A percentile compares a stretch with the other conserved stretches of the same genome.
These are phyloP conservation scores for Cabera pusaria DNA, from an alignment of 2,888 invertebrate genomes.

Conservation along the genomic window DNA sequence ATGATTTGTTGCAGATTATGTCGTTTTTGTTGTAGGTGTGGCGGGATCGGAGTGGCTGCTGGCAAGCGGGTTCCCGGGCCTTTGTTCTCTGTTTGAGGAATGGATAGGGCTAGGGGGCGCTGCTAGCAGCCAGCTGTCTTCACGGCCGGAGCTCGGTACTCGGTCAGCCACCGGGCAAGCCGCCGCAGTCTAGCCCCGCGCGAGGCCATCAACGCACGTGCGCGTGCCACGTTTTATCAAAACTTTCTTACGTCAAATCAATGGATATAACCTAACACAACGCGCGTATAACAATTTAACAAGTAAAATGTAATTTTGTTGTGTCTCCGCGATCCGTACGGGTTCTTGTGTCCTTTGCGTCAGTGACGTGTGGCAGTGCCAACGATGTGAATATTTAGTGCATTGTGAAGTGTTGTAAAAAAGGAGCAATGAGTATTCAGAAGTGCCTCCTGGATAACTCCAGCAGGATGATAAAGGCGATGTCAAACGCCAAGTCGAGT, in stretches of 20 bases:
- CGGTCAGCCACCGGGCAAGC: conserved; percentile 32
- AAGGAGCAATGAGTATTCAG: conserved; percentile 77
- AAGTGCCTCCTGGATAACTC: conserved; percentile 81
- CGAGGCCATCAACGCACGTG: conserved; percentile 44
- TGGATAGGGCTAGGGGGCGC: conserved; percentile 48
- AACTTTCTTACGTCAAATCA: conserved; percentile 82
- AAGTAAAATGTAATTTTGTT: conserved; percentile 67
- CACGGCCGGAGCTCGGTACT: conserved; percentile 35
- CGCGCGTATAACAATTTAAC: conserved; percentile 48
- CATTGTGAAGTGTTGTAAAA: conserved; percentile 45
- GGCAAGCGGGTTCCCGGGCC: conserved; percentile 32
- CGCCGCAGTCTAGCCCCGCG: conserved; percentile 56
- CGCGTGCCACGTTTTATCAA: conserved; percentile 42
- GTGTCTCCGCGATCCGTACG: conserved; percentile 47
- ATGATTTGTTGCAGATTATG: conserved; percentile 39
- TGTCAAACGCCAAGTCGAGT: conserved; percentile 74
- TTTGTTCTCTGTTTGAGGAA: conserved; percentile 51
- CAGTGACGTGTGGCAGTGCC: conserved; percentile 59
- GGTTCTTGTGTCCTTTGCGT: conserved; percentile 44
- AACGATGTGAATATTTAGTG: conserved; percentile 69
- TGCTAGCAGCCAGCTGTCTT: conserved; percentile 48
- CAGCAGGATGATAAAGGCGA: conserved; percentile 80
- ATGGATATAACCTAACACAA: conserved; percentile 81
- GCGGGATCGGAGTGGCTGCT: conserved; percentile 28
- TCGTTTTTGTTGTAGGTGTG: conserved; percentile 48